Evolutionary conservation across 2,888 invertebrate genomes (phyloP), one percentile per base, ranked within the genome.

Genomic region (Agriopis aurantiaria): DNA sequence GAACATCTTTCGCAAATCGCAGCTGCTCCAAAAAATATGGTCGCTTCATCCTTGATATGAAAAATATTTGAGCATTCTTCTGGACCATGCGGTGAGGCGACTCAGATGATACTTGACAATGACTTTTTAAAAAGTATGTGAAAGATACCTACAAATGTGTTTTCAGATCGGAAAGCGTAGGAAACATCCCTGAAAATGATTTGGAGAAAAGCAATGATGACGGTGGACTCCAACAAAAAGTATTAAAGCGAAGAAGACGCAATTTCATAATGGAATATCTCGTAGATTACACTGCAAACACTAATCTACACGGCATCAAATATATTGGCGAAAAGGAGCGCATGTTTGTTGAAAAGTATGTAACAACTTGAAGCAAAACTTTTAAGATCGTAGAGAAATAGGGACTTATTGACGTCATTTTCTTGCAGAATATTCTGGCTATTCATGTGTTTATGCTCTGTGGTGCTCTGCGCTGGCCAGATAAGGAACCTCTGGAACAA

Each of bases 401-500:
- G 8, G 6, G 79, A 81, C 96, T 48, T 7, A 48, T 96, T 96
- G 14, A 23, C 23, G 0, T 57, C 6, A 57, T 57, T 10, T 43
- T 57, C 17, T 57, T 57, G 17, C 77, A 96, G 96, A 79, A 81
- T 96, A 45, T 96, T 96, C 82, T 96, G 96, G 96, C 85, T 96
- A 17, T 88, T 95, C 62, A 95, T 96, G 74, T 95, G 95, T 72
- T 85, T 90, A 1, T 91, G 96, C 57, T 96, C 96, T 51, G 95
- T 96, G 5, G 92, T 95, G 60, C 91, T 95, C n/a, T 96, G 96
- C 78, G 86, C 93, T 56, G 91, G 91, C 49, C 88, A 96, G 8
- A 96, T 96, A 49, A 89, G 93, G 69, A 95, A 96, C 82, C 95
- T 96, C 8, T 97, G 96, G 95, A 92, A 95, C 75, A 97, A 97